These are phyloP conservation scores for Cantharis rustica DNA, from an alignment of 2,888 invertebrate species.

Conservation along the genomic window DNA sequence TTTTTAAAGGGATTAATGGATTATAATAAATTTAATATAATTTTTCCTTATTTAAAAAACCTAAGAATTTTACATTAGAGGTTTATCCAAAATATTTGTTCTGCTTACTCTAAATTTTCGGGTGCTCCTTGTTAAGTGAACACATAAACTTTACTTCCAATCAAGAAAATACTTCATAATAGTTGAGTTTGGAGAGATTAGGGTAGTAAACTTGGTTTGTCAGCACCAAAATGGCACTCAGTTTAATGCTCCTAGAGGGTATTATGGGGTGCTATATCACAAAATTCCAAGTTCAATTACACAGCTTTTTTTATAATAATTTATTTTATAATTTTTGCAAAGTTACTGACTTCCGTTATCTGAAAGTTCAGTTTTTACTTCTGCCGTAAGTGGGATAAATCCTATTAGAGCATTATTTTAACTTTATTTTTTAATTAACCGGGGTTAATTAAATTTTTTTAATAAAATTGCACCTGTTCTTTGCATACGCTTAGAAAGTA, in stretches of 20 bases:
- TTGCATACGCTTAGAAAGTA: slow-evolving; percentile 4
- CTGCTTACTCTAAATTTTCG: neutral
- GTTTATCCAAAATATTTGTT: neutral
- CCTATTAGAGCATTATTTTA: neutral
- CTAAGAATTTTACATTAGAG: neutral
- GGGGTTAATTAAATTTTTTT: slow-evolving; percentile 10
- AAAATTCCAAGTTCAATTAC: neutral
- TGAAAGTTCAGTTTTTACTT: neutral
- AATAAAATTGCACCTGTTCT: slow-evolving; percentile 14
- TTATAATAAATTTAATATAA: neutral
- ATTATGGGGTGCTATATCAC: neutral
- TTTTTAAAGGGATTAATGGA: neutral
- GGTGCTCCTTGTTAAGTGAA: neutral
- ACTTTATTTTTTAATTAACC: slow-evolving; percentile 11
- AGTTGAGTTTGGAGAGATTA: slow-evolving; percentile 1
- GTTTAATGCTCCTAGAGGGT: neutral
- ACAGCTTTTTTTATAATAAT: neutral
- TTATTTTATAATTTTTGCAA: neutral
- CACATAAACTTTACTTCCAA: slow-evolving; percentile 1
- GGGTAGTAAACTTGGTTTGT: slow-evolving; percentile 1
- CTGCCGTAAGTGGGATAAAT: neutral
- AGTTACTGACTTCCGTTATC: neutral
- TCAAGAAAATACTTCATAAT: slow-evolving; percentile 10
- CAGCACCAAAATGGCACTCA: neutral
- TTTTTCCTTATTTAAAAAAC: neutral